phyloP scores from a whole-genome alignment of 2,797 vertebrate genomes.

The Petrocephalus schoutedeni region DNA sequence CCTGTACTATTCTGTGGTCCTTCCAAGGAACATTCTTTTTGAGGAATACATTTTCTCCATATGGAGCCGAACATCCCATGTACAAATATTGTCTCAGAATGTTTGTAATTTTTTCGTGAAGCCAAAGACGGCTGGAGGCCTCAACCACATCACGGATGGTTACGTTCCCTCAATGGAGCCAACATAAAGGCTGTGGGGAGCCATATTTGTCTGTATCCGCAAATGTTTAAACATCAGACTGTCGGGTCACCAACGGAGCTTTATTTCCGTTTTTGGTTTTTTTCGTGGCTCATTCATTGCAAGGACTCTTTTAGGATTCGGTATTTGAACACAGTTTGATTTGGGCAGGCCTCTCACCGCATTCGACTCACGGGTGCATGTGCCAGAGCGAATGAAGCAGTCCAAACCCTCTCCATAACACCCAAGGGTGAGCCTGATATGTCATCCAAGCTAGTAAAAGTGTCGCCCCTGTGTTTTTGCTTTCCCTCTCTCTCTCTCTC shows the following conservation, averaged over 20 bases:
- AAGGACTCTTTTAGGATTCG: neutral
- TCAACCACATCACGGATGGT: neutral
- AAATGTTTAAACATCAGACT: neutral
- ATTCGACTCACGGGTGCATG: neutral
- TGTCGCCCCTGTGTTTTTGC: slow-evolving; percentile 9
- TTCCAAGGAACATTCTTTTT: neutral
- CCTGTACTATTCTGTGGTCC: neutral
- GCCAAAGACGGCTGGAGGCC: neutral
- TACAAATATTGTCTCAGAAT: slow-evolving; percentile 8
- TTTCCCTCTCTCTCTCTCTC: neutral
- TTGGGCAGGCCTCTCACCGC: neutral
- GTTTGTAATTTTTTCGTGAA: neutral
- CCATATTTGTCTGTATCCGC: neutral
- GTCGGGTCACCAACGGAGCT: neutral
- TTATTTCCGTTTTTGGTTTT: neutral
- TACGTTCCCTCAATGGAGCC: neutral
- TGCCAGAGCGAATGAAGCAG: neutral
- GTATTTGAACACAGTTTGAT: neutral
- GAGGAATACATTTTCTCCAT: neutral
- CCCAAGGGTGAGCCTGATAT: slow-evolving; percentile 25
- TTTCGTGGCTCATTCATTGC: neutral
- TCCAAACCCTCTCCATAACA: neutral
- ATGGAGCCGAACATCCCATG: neutral
- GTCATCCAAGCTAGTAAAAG: slow-evolving; percentile 10
- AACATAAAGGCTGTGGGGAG: neutral